Base-by-base conservation (phyloP, 1,140 invertebrate species). In the Dendrolimus kikuchii region DNA sequence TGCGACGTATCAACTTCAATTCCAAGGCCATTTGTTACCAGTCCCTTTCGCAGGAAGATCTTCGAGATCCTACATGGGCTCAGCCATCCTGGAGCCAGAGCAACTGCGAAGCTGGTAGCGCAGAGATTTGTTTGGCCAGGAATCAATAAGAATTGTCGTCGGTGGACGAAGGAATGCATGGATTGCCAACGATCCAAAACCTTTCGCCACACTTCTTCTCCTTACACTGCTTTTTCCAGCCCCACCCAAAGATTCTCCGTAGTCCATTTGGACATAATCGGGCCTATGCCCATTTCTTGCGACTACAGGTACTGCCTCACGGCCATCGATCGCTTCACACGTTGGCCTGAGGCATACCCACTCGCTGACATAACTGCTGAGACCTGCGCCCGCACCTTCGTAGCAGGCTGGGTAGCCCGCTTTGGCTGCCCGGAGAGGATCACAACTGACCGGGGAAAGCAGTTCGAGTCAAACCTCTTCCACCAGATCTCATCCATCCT, bases 111-210 rank as follows among this genome's bases (percentile, higher is more conserved):
- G 51, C 46, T 79, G 0, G 59, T 86, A 1, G 49, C 57, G 0
- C 7, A 65, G 37, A 48, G 66, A 39, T 86, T 60, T 51, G 68
- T 86, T 9, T 87, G 86, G 84, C 82, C 81, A 0, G 7, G 50
- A 0, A 66, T 80, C 4, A 68, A 64, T n/a, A 64, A 62, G 46
- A 68, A 84, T 56, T 63, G 63, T 44, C 48, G 53, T 4, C 40
- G 53, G 23, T 79, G 67, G 67, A 53, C 66, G 2, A 51, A 57
- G 10, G 38, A 48, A 4, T 78, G 75, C 50, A 49, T 64, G 7
- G 37, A 49, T 5, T 84, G 79, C 47, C 80, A 83, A 46, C 23
- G 43, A 2, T 9, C 9, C 23, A 59, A 59, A 23, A 47, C 51
- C 7, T 8, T 7, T 6, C 47, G 57, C 5, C 57, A 59, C 45